Evolutionary conservation across 2,797 vertebrate genomes (phyloP), one percentile per base, ranked within the genome.

Genomic region (Holocentrus rufus): DNA sequence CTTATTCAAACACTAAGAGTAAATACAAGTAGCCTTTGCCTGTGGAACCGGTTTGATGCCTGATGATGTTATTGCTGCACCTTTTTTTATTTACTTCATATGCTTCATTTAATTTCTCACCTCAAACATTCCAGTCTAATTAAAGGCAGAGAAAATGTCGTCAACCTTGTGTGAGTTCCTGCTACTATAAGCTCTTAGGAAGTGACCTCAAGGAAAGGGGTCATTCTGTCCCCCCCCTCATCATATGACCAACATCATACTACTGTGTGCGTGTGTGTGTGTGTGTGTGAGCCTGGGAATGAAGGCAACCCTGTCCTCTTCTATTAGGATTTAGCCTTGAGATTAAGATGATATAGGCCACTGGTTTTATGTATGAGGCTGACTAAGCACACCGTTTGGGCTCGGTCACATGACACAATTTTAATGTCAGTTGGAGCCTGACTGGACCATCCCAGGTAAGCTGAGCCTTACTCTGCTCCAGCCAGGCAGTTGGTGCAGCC

Each of bases 191-290:
- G 46, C 25, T 17, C 56, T 44, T 74, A 27, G 39, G 77, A 78
- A 79, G 68, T 65, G 44, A 70, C 64, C 76, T 65, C 0, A 17
- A 56, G 7, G 30, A 65, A 78, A 31, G 23, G 22, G 57, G 36
- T 76, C 31, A 20, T 69, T 78, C 44, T 74, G 71, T n/a, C 34
- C 57, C 53, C 65, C 30, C 5, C 36, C 56, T 79, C 69, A 54
- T 87, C 83, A 88, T 75, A 72, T 84, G 90, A 85, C 71, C 72
- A 39, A 49, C 76, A 71, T 79, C 64, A 75, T 74, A 72, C 79
- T 66, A 18, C 67, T 79, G 30, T 68, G 46, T 53, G 46, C n/a
- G n/a, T 8, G 14, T 74, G 42, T 79, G 30, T 68, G 46, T n/a
- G 3, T 31, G 30, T 53, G 44, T 9, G 15, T 75, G 42, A 36